Base-by-base conservation (phyloP, 2,113 vertebrate genomes). In the Zosterops pallidus region DNA sequence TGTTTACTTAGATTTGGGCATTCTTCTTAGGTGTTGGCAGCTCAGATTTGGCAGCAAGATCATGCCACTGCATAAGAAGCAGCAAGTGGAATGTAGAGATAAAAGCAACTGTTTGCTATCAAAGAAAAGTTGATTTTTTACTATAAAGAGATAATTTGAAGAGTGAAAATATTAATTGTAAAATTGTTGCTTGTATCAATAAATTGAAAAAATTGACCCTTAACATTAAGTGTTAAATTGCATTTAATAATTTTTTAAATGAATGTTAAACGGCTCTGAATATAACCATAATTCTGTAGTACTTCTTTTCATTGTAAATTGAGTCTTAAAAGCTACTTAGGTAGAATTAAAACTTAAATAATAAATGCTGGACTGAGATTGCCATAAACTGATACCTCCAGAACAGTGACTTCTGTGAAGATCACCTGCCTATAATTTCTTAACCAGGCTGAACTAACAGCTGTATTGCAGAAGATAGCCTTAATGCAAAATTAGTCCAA, bases 11-110 rank as follows among this genome's bases (percentile, higher is more conserved):
- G 49, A 67, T 69, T 49, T 89, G 64, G 47, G 77, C 31, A 22
- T n/a, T 71, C 35, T 75, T 75, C n/a, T 79, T 22, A 42, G 55
- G 23, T 85, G 44, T 59, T 79, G 57, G 70, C 41, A 83, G 78
- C 55, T 72, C n/a, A 41, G 68, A 88, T 83, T 94, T 86, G 92
- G 37, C 42, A 93, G 37, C 42, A 93, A 70, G 81, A 74, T 81
- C 5, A 1, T 81, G n/a, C 63, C 33, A 29, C 49, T 55, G 85
- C 39, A 31, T 65, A 88, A 80, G 67, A 57, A 88, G 37, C 68
- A 86, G 53, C 79, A 88, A 69, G 50, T 47, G 22, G 80, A 88
- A 83, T 37, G 44, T 13, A 55, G 53, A 88, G 83, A 83, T 70
- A 71, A 90, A 94, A 92, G 59, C 31, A 67, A 55, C 53, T 23